Conservation (phyloP, 2,888 invertebrate genomes). For the Nemotelus nigrinus region DNA sequence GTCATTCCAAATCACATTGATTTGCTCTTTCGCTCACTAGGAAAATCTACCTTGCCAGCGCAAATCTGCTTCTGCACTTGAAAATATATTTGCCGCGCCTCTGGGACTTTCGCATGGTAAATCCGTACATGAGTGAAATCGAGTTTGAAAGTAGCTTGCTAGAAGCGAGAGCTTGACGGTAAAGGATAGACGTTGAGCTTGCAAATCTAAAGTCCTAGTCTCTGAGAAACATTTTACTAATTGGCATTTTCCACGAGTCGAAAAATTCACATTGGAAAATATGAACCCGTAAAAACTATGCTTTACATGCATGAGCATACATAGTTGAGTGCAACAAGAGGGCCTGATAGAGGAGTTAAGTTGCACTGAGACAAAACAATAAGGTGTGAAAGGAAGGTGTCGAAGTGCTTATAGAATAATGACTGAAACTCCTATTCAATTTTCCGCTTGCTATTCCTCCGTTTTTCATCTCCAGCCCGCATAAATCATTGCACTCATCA, state of each 20-base stretch:
- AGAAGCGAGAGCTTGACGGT: not conserved
- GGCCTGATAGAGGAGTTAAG: no score
- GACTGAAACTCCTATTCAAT: conserved; percentile 13
- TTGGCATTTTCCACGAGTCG: conserved; percentile 28
- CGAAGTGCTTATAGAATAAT: conserved; percentile 19
- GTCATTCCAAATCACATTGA: not conserved
- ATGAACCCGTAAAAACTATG: not conserved
- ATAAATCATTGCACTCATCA: no score
- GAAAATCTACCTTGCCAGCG: no score
- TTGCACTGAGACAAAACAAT: conserved; percentile 5
- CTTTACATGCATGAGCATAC: conserved; percentile 18
- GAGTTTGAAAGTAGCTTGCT: conserved; percentile 1
- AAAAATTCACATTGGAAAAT: not conserved
- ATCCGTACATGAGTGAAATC: not conserved
- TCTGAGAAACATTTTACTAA: conserved; percentile 25
- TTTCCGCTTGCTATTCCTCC: conserved; percentile 5
- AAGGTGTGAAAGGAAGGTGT: conserved; percentile 37
- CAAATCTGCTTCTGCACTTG: no score
- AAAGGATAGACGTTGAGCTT: not conserved
- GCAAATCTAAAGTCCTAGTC: not conserved
- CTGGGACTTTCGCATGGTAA: not conserved
- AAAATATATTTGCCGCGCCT: no score
- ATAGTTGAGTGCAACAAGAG: no score
- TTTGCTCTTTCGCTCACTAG: no score
- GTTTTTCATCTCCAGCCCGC: not conserved